Conservation (phyloP, 2,797 vertebrate species). For the Gouania willdenowi region DNA sequence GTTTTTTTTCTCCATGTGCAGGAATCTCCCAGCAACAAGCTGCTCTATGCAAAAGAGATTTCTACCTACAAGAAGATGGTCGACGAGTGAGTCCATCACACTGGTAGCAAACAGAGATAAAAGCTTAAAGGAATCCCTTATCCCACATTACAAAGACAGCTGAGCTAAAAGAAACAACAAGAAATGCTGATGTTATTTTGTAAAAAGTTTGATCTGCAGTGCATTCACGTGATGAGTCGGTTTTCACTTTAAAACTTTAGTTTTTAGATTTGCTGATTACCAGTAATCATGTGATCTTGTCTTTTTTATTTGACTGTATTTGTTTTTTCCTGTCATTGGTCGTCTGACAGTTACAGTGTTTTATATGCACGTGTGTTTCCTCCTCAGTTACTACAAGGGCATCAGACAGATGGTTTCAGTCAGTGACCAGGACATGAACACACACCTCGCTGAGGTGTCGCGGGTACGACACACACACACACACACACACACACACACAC, state of each 20-base stretch:
- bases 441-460: conserved; percentile 94
- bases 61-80: conserved; percentile 99
- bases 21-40: conserved; percentile 98
- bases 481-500: no score
- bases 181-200: no score
- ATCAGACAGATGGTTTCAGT: conserved; percentile 93
- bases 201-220: no score
- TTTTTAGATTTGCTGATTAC: no score
- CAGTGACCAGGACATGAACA: conserved; percentile 99
- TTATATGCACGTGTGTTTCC: conserved; percentile 10
- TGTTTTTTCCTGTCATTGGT: no score
- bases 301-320: no score
- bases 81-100: conserved; percentile 86
- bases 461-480: conserved; percentile 76
- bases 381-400: conserved; percentile 91
- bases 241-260: no score
- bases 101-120: background rate
- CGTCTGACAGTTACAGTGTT: background rate
- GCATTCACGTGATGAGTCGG: no score
- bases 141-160: no score
- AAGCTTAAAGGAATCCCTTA: no score
- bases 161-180: no score
- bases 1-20: conserved; percentile 36
- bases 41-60: conserved; percentile 98
- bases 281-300: no score